phyloP scores from a whole-genome alignment of 2,113 vertebrate species.

The Formicarius rufipectus region DNA sequence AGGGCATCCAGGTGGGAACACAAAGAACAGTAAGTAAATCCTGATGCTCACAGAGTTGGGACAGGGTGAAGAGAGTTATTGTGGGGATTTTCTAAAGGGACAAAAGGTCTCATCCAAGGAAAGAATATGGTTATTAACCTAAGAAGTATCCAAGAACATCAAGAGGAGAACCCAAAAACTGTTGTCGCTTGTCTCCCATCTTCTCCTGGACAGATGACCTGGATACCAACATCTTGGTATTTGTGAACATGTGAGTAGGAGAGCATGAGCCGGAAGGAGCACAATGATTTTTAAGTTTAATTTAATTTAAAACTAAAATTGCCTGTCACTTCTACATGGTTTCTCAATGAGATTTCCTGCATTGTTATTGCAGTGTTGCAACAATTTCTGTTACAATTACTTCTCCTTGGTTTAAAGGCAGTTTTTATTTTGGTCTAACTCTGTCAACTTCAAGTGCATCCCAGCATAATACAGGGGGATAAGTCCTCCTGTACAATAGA shows the following conservation, averaged over 20 bases:
- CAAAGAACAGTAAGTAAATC: background rate
- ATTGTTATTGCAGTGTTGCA: background rate
- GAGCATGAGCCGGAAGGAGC: background rate
- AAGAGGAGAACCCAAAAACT: background rate
- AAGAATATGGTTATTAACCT: background rate
- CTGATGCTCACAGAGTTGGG: background rate
- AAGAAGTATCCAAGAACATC: background rate
- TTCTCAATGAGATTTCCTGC: background rate
- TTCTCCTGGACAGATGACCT: background rate
- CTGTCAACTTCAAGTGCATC: background rate
- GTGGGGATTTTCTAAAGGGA: background rate
- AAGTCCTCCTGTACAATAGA: background rate
- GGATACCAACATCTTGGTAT: background rate
- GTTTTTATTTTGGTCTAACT: background rate
- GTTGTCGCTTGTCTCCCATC: background rate
- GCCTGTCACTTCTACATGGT: background rate
- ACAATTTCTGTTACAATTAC: background rate
- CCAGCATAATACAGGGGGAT: background rate
- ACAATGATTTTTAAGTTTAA: background rate
- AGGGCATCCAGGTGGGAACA: too few relatives aligned
- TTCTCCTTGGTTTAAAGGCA: background rate
- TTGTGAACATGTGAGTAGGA: background rate
- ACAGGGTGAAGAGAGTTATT: background rate
- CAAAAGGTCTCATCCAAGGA: background rate
- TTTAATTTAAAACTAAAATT: background rate